Percentiles rank a stretch among this genome's conserved stretches.
phyloP scores from a whole-genome alignment of 1,140 invertebrate species.

The Chrysopa pallens region DNA sequence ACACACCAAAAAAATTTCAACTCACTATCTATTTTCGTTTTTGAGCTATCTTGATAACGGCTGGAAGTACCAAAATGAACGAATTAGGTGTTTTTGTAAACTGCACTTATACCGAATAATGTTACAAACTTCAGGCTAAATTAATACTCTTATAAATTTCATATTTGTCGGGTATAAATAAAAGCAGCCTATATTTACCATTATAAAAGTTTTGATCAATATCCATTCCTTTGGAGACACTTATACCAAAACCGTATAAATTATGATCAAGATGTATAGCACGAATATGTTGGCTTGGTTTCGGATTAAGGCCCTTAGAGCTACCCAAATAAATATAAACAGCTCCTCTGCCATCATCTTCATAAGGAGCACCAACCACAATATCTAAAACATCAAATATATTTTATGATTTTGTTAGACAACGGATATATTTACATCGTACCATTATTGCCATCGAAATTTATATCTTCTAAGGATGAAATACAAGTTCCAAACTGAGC shows the following conservation, averaged over 20 bases:
- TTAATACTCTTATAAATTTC: no score
- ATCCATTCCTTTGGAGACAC: slow-evolving; percentile 26
- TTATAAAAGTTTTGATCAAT: slow-evolving; percentile 26
- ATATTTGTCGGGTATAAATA: no score
- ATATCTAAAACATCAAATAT: slow-evolving; percentile 22
- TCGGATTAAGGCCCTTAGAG: slow-evolving; percentile 22
- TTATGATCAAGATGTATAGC: slow-evolving; percentile 17
- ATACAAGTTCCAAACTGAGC: slow-evolving; percentile 27
- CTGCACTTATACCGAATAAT: not conserved
- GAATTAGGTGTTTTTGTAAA: not conserved
- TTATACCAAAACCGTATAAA: slow-evolving; percentile 28
- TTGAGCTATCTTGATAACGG: no score
- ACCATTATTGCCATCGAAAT: slow-evolving; percentile 26
- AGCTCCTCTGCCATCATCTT: slow-evolving; percentile 22
- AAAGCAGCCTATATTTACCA: slow-evolving; percentile 14
- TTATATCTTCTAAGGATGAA: slow-evolving; percentile 26
- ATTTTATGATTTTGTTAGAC: not conserved
- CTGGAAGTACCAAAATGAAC: no score
- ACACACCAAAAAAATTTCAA: no score
- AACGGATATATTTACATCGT: not conserved
- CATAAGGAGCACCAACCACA: slow-evolving; percentile 31
- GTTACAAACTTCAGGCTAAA: not conserved
- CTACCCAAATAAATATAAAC: slow-evolving; percentile 30
- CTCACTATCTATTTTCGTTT: no score
- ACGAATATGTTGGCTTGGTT: slow-evolving; percentile 24